These are phyloP conservation scores for Opisthocomus hoazin DNA, from an alignment of 2,113 vertebrate species.

Conservation along the genomic window DNA sequence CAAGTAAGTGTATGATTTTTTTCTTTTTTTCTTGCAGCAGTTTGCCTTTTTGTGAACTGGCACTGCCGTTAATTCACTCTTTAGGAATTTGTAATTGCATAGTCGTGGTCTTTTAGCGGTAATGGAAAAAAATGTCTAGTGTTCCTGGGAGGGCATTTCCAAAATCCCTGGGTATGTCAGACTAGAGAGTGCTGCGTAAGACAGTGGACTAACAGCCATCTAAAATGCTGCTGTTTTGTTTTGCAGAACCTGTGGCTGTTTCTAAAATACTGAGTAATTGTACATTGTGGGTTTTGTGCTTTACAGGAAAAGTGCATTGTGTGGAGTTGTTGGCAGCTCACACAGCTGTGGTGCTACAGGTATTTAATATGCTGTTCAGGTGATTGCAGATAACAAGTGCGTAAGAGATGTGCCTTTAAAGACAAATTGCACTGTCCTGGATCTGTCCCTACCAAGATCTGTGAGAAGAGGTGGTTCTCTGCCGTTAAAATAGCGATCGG, in stretches of 20 bases:
- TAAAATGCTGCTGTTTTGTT: neutral
- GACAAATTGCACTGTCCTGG: neutral
- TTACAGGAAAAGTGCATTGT: neutral
- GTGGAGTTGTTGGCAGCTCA: neutral
- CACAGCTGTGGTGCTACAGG: neutral
- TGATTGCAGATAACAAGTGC: neutral
- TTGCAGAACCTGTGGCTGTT: neutral
- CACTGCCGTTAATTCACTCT: constrained; percentile 12
- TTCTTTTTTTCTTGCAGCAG: neutral
- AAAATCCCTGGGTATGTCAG: neutral
- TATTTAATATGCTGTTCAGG: neutral
- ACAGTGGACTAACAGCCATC: neutral
- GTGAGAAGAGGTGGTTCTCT: neutral
- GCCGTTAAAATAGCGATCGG: neutral
- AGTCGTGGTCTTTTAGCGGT: constrained; percentile 17
- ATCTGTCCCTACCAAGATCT: neutral
- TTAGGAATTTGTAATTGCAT: constrained; percentile 13
- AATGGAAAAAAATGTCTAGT: neutral
- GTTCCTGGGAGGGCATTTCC: neutral
- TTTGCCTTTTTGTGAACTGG: constrained; percentile 47
- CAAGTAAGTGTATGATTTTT: neutral
- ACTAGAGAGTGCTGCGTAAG: neutral
- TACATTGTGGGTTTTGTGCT: neutral
- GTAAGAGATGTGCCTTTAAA: neutral
- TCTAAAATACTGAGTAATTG: neutral